Evolutionary conservation across 92 coral and sea anemone genomes (phyloP).

Genomic region (Montipora capitata): DNA sequence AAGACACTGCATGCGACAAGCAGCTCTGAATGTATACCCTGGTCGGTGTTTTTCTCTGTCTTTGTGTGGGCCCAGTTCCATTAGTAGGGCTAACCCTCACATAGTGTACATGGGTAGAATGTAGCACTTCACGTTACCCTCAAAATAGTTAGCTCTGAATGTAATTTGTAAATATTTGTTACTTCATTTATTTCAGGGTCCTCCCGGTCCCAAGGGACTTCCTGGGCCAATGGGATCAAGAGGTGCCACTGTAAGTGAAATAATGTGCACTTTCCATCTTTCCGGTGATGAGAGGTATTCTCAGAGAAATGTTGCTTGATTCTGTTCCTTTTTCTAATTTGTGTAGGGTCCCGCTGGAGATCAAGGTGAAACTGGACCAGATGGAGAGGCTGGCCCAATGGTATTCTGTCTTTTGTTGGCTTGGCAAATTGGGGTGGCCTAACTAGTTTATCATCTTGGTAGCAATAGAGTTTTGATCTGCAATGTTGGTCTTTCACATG

Average conservation of each 20-base stretch:
- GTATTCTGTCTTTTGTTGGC: constrained; percentile 1
- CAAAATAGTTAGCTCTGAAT: no score
- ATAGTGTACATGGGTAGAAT: no score
- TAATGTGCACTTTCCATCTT: neutral
- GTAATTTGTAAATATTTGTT: neutral
- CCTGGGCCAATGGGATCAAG: constrained; percentile 47
- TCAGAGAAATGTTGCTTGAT: neutral
- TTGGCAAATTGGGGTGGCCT: neutral
- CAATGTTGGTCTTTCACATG: neutral
- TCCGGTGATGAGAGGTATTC: neutral
- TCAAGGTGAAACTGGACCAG: constrained; percentile 40
- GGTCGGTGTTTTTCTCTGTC: no score
- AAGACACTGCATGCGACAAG: no score
- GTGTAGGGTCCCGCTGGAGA: constrained; percentile 45
- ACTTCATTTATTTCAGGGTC: constrained; percentile 13
- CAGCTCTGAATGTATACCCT: no score
- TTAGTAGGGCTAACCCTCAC: no score
- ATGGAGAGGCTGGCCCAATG: constrained; percentile 33
- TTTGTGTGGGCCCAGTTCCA: no score
- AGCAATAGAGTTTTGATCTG: neutral
- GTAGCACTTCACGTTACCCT: no score
- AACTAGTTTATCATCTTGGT: no score
- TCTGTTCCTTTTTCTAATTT: neutral
- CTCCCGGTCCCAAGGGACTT: constrained; percentile 34
- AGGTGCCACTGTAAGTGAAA: constrained; percentile 28